Evolutionary conservation across 2,113 vertebrate species (phyloP), one percentile per base, ranked within the genome.

Genomic region (Tupaia tana): DNA sequence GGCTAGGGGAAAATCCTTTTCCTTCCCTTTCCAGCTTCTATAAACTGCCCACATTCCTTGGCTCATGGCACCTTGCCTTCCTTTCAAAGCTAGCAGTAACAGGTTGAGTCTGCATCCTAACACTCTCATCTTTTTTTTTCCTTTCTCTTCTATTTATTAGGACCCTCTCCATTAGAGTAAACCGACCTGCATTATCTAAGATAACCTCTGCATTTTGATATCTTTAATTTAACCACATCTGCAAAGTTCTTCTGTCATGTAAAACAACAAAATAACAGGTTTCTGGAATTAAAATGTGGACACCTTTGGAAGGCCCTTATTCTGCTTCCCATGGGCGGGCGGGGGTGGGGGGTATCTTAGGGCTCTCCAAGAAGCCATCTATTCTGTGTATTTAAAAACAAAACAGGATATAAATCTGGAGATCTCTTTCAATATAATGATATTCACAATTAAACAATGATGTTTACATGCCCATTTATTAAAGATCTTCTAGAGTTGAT

Each of bases 401-500:
- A 84, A 92, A 86, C 6, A 54, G n/a, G 16, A 84, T 81, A 78
- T 24, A 82, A 27, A 84, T 91, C n/a, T 29, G 19, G 89, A 93
- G 83, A 80, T 43, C 4, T 70, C 14, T 92, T 63, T 70, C 19
- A n/a, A 20, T 6, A 70, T 87, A 83, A 59, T 43, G 52, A 77
- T 81, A 52, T 69, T 83, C 59, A 90, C 34, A 81, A 16, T 89
- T 52, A 89, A 77, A 85, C 3, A 78, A 66, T 29, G 29, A 88
- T 89, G 13, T 79, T 15, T 11, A 22, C 29, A 61, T 54, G 16
- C 43, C 34, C 27, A 71, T 81, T 80, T 83, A 71, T 3, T 91
- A 85, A 96, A 66, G 67, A 92, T 91, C 85, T 92, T 84, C 78
- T 78, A 67, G 59, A 58, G 25, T 19, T 63, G 54, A 24, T 79